Conservation (phyloP, 2,113 vertebrate genomes). For the Amia ocellicauda region DNA sequence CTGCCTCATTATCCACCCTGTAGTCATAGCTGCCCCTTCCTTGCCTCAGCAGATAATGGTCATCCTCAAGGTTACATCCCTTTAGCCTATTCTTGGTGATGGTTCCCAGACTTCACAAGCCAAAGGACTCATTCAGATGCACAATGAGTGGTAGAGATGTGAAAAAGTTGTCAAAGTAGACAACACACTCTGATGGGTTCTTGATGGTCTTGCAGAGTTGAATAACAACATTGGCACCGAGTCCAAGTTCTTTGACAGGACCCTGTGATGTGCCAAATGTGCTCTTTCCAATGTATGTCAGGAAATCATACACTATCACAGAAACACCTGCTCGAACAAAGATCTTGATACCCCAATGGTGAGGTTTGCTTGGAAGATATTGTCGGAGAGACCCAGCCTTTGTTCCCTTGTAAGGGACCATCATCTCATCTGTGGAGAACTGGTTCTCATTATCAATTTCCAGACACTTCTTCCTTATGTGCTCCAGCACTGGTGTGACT, state of each 20-base stretch:
- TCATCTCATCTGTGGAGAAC: slow-evolving; percentile 18
- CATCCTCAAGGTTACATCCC: slow-evolving; percentile 4
- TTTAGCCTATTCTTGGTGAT: slow-evolving; percentile 3
- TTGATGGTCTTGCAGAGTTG: slow-evolving; percentile 14
- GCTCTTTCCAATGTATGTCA: slow-evolving; percentile 3
- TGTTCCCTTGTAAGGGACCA: slow-evolving; percentile 10
- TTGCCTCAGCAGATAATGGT: not conserved
- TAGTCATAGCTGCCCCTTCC: slow-evolving; percentile 11
- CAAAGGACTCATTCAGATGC: slow-evolving; percentile 8
- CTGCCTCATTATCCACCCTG: slow-evolving; percentile 1
- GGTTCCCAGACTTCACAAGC: slow-evolving; percentile 10
- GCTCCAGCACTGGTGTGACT: slow-evolving; percentile 8
- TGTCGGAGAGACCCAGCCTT: slow-evolving; percentile 13
- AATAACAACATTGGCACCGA: slow-evolving; percentile 11
- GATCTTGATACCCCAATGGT: slow-evolving; percentile 18
- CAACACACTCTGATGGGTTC: slow-evolving; percentile 16
- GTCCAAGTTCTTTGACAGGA: slow-evolving; percentile 12
- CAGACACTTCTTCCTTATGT: not conserved
- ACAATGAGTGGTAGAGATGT: not conserved
- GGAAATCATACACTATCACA: slow-evolving; percentile 14
- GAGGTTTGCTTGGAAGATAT: slow-evolving; percentile 15
- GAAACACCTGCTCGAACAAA: slow-evolving; percentile 14
- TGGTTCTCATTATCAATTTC: slow-evolving; percentile 14
- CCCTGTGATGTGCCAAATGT: not conserved
- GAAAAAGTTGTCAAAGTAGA: slow-evolving; percentile 20